Base-by-base conservation (phyloP, 2,797 vertebrate species). In the Acomys russatus region DNA sequence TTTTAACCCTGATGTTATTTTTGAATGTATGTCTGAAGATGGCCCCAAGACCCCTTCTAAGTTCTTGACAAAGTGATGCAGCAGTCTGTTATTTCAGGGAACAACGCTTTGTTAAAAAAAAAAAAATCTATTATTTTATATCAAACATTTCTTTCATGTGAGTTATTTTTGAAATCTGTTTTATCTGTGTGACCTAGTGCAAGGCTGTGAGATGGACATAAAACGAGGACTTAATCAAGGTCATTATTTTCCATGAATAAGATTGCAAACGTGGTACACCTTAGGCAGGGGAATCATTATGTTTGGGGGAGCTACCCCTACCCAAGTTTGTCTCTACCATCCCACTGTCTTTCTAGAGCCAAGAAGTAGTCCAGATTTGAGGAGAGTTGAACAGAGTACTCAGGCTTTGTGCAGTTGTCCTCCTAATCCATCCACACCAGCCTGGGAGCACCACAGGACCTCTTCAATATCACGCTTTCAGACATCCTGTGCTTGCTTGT, bases 1-100 rank as follows among this genome's bases (percentile, higher is more conserved):
- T 61, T 91, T 74, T 87, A 88, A 94, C 28, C 15, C 18, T 87
- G 70, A 88, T 30, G 86, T 35, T 79, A 92, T 77, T 95, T 89
- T 87, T 49, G 0, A 95, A 30, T 14, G 6, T 66, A 54, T 86
- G 23, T 80, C 54, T 22, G 85, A 85, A 95, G 91, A 64, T 38
- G 25, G 1, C n/a, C 10, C 8, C 9, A 54, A 30, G 22, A 28
- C 6, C 44, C 44, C 6, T 38, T 64, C 44, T 1, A 12, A 56
- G 10, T 35, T 23, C 61, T 28, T 22, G 91, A 80, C 9, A 9
- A 61, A 91, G n/a, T 82, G n/a, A 68, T 71, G 83, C 22, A 2
- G 33, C 15, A 76, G 14, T 92, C 70, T 92, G 3, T 5, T 35
- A 44, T 95, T 8, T 86, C 23, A 15, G 23, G 54, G 61, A 84